Conservation (phyloP, 2,797 vertebrate species). For the Acridotheres tristis region DNA sequence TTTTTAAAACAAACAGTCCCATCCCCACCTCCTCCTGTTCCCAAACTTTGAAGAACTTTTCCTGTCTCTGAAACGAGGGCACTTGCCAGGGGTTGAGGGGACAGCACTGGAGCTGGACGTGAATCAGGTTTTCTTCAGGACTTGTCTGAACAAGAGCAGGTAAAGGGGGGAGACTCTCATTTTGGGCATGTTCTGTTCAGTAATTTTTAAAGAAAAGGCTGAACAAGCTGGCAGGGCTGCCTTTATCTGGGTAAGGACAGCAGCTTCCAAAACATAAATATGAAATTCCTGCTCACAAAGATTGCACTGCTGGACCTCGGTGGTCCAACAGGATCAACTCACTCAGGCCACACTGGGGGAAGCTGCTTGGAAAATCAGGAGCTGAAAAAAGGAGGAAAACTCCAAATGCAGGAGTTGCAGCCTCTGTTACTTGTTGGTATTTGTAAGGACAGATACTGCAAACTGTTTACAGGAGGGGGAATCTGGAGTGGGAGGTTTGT, state of each 20-base stretch:
- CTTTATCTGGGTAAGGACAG: not conserved
- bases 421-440: accelerated
- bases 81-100: not conserved
- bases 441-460: not conserved
- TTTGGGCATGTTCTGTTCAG: accelerated
- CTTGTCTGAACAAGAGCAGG: not conserved
- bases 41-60: not conserved
- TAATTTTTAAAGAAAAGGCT: not conserved
- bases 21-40: not conserved
- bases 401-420: not conserved
- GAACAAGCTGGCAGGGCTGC: not conserved
- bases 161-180: not conserved
- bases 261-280: not conserved
- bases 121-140: not conserved
- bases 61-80: not conserved
- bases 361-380: not conserved
- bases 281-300: not conserved
- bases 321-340: not conserved
- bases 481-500: not conserved
- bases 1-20: not conserved
- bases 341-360: not conserved
- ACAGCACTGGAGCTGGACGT: not conserved
- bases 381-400: not conserved
- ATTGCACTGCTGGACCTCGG: not conserved
- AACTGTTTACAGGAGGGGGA: not conserved